These are phyloP conservation scores for Erethizon dorsatum DNA, from an alignment of 2,797 vertebrate genomes.

Conservation along the genomic window DNA sequence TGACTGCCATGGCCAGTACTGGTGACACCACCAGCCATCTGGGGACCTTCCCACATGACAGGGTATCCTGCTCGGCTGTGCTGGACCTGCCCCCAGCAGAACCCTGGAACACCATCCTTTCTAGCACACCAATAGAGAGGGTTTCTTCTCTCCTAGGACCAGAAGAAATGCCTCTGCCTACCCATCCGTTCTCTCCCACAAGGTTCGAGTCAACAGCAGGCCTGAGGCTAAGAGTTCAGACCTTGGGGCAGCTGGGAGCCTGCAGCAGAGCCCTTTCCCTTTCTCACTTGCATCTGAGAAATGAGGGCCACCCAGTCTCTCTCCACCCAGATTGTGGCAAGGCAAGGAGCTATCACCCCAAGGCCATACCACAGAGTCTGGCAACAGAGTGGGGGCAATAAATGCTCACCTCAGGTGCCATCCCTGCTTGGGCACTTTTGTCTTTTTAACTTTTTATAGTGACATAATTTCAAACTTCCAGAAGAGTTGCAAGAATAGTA, in stretches of 20 bases:
- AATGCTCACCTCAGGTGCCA: not conserved
- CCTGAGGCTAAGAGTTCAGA: not conserved
- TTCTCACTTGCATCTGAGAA: conserved; percentile 12
- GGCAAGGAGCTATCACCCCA: rapidly evolving
- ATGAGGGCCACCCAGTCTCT: not conserved
- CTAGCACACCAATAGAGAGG: not conserved
- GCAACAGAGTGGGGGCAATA: not conserved
- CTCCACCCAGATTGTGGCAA: not conserved
- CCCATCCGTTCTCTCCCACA: not conserved
- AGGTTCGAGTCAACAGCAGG: not conserved
- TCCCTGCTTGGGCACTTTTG: not conserved
- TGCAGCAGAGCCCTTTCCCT: not conserved
- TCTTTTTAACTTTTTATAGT: conserved; percentile 2
- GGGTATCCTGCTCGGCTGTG: not conserved
- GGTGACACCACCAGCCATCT: not conserved
- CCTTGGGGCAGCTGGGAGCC: not conserved
- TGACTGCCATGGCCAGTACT: not conserved
- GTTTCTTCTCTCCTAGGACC: not conserved
- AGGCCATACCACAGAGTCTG: not conserved
- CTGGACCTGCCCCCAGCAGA: not conserved
- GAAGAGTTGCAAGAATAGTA: conserved; percentile 11
- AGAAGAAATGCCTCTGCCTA: not conserved
- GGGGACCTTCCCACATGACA: not conserved
- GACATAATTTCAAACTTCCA: conserved; percentile 21
- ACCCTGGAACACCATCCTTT: not conserved